These are phyloP conservation scores for Serrognathus titanus DNA, from an alignment of 2,888 invertebrate genomes.

Conservation along the genomic window DNA sequence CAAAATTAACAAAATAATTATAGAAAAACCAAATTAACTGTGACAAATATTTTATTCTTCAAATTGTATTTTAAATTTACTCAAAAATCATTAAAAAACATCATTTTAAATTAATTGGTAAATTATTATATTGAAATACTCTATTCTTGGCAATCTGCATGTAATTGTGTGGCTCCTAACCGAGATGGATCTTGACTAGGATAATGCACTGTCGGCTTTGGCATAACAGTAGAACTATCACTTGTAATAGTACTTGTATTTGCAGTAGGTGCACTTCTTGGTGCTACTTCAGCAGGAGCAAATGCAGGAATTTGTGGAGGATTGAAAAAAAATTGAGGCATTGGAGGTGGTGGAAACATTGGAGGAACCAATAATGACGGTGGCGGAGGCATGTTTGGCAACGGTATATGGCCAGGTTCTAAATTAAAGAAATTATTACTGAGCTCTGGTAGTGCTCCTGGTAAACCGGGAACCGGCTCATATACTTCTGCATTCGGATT, in stretches of 20 bases:
- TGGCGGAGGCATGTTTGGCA: constrained; percentile 49
- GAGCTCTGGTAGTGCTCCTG: constrained; percentile 64
- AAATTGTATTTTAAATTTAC: no score
- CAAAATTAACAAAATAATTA: no score
- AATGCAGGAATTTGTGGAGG: constrained; percentile 38
- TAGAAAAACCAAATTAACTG: no score
- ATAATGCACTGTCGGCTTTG: constrained; percentile 74
- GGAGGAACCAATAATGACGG: constrained; percentile 56
- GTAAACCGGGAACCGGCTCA: constrained; percentile 76
- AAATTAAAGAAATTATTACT: constrained; percentile 70
- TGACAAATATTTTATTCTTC: no score
- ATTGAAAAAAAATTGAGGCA: constrained; percentile 54
- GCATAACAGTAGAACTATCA: constrained; percentile 35
- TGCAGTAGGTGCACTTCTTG: constrained; percentile 51
- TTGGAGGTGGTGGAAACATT: constrained; percentile 58
- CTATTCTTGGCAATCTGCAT: constrained; percentile 42
- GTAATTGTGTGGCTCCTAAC: constrained; percentile 66
- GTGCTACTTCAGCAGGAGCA: constrained; percentile 46
- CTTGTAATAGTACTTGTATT: constrained; percentile 10
- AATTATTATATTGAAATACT: not conserved
- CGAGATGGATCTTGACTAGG: constrained; percentile 96
- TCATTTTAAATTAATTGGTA: no score
- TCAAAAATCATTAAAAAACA: no score
- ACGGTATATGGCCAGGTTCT: constrained; percentile 50
- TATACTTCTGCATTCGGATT: constrained; percentile 55